Percentiles rank a stretch among this genome's conserved stretches.
These are phyloP conservation scores for Meloidogyne floridensis DNA, from an alignment of 1,140 invertebrate genomes.

Conservation along the genomic window DNA sequence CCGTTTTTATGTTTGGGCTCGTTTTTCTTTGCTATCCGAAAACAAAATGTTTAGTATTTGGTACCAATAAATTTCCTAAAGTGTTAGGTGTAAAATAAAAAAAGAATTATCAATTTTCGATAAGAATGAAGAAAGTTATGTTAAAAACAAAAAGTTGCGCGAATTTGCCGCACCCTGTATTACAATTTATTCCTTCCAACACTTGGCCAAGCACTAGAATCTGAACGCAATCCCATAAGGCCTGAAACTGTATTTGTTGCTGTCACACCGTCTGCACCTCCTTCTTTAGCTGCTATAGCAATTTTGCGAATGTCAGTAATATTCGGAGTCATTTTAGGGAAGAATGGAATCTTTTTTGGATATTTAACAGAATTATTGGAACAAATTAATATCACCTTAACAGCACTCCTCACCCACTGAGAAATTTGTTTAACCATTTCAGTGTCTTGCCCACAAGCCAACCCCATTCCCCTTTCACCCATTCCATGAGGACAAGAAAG, in stretches of 20 bases:
- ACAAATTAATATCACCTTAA: slow-evolving; percentile 56
- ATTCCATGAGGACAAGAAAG: slow-evolving; percentile 97
- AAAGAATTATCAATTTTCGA: no score
- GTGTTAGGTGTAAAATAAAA: no score
- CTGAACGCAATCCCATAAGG: slow-evolving; percentile 81
- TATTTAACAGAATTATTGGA: slow-evolving; percentile 65
- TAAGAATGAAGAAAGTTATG: no score
- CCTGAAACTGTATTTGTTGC: slow-evolving; percentile 94
- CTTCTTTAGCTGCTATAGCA: slow-evolving; percentile 85
- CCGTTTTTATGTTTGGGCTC: no score
- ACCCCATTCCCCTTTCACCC: slow-evolving; percentile 89
- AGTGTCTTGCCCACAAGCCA: slow-evolving; percentile 93
- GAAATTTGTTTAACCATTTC: slow-evolving; percentile 85
- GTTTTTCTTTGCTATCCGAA: no score
- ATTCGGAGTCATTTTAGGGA: slow-evolving; percentile 95
- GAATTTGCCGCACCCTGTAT: no score
- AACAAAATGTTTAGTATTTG: no score
- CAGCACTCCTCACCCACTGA: slow-evolving; percentile 76
- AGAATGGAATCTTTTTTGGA: slow-evolving; percentile 90
- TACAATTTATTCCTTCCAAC: slow-evolving; percentile 75
- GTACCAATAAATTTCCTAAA: no score
- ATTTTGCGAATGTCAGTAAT: slow-evolving; percentile 89
- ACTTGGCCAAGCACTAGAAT: slow-evolving; percentile 85
- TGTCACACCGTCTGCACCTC: slow-evolving; percentile 87
- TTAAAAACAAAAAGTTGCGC: no score